Conservation (phyloP, 1,140 invertebrate genomes). For the Leptinotarsa undecemlineata region DNA sequence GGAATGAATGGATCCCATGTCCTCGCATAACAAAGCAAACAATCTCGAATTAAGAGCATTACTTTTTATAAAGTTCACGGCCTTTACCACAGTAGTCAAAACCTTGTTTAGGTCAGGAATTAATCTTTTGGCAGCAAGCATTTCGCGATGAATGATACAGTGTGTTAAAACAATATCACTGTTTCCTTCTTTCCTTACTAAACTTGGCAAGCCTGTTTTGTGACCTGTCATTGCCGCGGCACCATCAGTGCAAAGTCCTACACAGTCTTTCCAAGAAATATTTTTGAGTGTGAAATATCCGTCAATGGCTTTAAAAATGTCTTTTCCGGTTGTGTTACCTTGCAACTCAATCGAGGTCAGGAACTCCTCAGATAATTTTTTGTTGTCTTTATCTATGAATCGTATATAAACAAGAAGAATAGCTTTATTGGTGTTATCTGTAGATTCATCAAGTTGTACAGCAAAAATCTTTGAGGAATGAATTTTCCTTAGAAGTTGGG, state of each 20-base stretch:
- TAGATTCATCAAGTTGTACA: conserved; percentile 40
- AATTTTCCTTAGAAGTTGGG: conserved; percentile 24
- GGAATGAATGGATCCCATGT: conserved; percentile 13
- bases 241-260: conserved; percentile 27
- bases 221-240: conserved; percentile 51
- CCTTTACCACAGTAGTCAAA: conserved; percentile 24
- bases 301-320: no score
- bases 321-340: no score
- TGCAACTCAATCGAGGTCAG: neutral
- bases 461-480: conserved; percentile 34
- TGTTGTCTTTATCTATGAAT: conserved; percentile 17
- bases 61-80: conserved; percentile 24
- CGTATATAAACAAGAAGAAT: conserved; percentile 41
- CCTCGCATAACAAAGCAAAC: conserved; percentile 22
- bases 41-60: conserved; percentile 18
- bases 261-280: conserved; percentile 18
- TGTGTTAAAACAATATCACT: conserved; percentile 46
- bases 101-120: conserved; percentile 18
- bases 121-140: conserved; percentile 37
- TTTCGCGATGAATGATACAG: conserved; percentile 46
- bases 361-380: no score
- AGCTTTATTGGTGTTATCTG: conserved; percentile 35
- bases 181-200: conserved; percentile 44
- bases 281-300: no score
- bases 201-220: conserved; percentile 41